Base-by-base conservation (phyloP, 2,888 invertebrate species). In the Linyphia triangularis region DNA sequence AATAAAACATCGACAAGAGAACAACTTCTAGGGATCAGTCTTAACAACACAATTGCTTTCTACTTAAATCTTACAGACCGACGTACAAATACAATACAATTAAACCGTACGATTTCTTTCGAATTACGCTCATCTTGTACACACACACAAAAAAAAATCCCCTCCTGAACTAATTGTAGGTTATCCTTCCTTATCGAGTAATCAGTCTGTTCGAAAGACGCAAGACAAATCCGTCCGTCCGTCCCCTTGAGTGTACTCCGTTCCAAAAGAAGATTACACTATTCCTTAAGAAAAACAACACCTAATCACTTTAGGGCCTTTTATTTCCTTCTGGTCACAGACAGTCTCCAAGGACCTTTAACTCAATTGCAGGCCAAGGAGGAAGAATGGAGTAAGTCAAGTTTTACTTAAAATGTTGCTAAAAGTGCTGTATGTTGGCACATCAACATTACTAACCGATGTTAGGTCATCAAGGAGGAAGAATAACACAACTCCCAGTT, bases 231-330 rank as follows among this genome's bases (percentile, higher is more conserved):
- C 37, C 40, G 24, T 13, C 13, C n/a, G 59, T 33, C 33, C 26
- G n/a, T 6, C 61, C 77, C 22, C 40, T 63, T 63, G 22, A 40
- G 73, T 59, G 59, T 73, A 19, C 24, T 22, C 6, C 16, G 19
- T 24, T 4, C 16, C 19, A 37, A 37, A 63, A 37, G 63, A 61
- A 73, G 10, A 73, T 5, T n/a, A n/a, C n/a, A n/a, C n/a, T n/a
- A n/a, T n/a, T 59, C 22, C 63, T 37, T 40, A 77, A 77, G 63
- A 37, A 77, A 37, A 13, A 24, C 22, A 13, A 33, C 1, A 40
- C 37, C 33, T 77, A 77, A 77, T 77, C 77, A 77, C 77, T 63
- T 77, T 77, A 63, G 63, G 61, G 7, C n/a, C 28, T 72, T 19
- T 33, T 24, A n/a, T n/a, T n/a, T n/a, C n/a, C n/a, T 24, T n/a